A percentile compares a stretch with the other conserved stretches of the same genome.
Conservation (phyloP, 2,888 invertebrate species). For the Cephus pulcher region DNA sequence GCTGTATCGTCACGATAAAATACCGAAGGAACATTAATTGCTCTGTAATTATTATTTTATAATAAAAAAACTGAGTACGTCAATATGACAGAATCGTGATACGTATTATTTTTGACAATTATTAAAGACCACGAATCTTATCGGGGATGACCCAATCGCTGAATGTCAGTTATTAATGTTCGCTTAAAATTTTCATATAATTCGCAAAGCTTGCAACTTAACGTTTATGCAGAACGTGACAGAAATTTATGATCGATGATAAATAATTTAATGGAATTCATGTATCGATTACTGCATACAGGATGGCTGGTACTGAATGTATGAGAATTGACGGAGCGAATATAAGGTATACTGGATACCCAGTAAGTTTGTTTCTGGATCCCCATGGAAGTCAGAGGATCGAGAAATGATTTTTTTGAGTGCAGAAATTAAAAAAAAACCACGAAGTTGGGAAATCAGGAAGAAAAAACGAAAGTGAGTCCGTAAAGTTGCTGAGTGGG, state of each 20-base stretch:
- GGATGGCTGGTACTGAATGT: not conserved
- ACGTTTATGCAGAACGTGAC: not conserved
- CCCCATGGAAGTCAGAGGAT: not conserved
- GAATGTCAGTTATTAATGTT: not conserved
- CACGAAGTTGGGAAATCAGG: slow-evolving; percentile 13
- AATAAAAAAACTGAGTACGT: not conserved
- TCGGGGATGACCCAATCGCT: not conserved
- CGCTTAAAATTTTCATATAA: not conserved
- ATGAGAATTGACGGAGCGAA: not conserved
- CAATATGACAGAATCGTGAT: not conserved
- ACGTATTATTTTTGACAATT: not conserved
- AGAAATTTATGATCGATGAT: not conserved
- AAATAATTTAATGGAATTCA: not conserved
- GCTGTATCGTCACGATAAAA: not conserved
- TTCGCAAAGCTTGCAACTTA: not conserved
- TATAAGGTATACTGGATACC: not conserved
- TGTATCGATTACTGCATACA: not conserved
- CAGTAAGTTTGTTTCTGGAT: not conserved
- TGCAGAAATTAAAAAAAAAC: not conserved
- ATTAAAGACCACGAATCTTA: not conserved
- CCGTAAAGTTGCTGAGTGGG: slow-evolving; percentile 45
- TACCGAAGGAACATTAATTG: not conserved
- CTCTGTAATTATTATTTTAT: not conserved
- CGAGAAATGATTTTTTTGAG: not conserved
- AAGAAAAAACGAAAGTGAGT: slow-evolving; percentile 14